Conservation (phyloP, 2,888 invertebrate species). For the Podotricha telesiphe region DNA sequence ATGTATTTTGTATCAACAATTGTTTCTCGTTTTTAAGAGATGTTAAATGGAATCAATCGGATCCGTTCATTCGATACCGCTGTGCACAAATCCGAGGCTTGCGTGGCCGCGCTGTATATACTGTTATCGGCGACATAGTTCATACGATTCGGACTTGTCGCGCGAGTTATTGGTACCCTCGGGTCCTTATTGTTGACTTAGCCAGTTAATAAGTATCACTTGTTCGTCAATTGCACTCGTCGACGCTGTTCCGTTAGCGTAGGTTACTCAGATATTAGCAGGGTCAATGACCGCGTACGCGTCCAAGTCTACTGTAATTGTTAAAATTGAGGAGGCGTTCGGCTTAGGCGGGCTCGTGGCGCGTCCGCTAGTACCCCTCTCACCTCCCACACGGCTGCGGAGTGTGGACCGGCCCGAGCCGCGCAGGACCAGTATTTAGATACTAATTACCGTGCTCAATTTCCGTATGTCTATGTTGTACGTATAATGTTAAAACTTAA, state of each 20-base stretch:
- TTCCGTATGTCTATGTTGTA: conserved; percentile 79
- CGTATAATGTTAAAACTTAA: conserved; percentile 73
- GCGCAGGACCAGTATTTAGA: conserved; percentile 67
- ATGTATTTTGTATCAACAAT: conserved; percentile 81
- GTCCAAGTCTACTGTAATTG: conserved; percentile 49
- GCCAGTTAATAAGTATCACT: conserved; percentile 79
- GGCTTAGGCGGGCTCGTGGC: background rate
- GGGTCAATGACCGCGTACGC: conserved; percentile 58
- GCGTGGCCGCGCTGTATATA: conserved; percentile 58
- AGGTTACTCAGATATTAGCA: conserved; percentile 66
- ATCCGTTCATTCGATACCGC: conserved; percentile 74
- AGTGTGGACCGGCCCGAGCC: background rate
- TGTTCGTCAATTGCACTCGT: conserved; percentile 83
- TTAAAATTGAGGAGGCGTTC: conserved; percentile 53
- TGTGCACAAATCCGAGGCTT: conserved; percentile 79
- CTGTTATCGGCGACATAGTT: conserved; percentile 63
- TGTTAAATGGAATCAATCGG: conserved; percentile 66
- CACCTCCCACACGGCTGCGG: no score
- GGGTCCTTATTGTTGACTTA: conserved; percentile 79
- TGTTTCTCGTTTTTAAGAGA: conserved; percentile 81
- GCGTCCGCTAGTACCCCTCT: no score
- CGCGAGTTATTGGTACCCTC: conserved; percentile 68
- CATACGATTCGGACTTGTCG: no score
- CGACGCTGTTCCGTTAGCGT: conserved; percentile 75
- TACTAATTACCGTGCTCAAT: conserved; percentile 79